Evolutionary conservation across 1,140 invertebrate genomes (phyloP), one percentile per base, ranked within the genome.

Genomic region (Drosophila triauraria): DNA sequence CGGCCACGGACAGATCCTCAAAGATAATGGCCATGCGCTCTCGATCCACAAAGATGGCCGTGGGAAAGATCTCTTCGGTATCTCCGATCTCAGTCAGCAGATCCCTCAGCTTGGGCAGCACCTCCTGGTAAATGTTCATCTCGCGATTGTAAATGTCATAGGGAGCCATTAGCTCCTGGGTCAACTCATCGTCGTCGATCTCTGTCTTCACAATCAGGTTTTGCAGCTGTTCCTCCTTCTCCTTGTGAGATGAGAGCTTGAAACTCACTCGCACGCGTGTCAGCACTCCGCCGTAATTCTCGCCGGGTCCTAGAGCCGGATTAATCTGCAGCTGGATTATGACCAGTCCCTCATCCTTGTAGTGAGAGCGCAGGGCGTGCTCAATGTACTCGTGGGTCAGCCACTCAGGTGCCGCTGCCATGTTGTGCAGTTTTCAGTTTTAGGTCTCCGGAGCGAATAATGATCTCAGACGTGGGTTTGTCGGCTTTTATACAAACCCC

Each of bases 61-160:
- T 78, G 9, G 92, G 80, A 47, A 91, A 92, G 0, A 93, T 42
- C 4, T 78, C 74, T n/a, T 92, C 91, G 9, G 56, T 50, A 12
- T 91, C 87, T 5, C 63, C 76, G 2, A 86, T 81, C 25, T 91
- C 88, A 9, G 51, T 50, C 2, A 93, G 60, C 0, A 92, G 59
- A 3, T 75, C 72, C 12, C 64, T 92, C 0, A 93, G 53, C 30
- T 91, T 84, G 8, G 92, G 92, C 30, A 93, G 32, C 12, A 93
- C 80, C 2, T 78, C 68, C 58, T 92, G 75, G 56, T 93, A 93
- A 6, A 93, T 90, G 8, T 48, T 82, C 76, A 93, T 92, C 69
- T 93, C 92, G 1, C 92, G 78, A 50, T 92, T 92, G 47, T 81
- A 93, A 3, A 92, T 88, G 30, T 93, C 91, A 48, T 92, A 92